Percentiles rank a stretch among this genome's conserved stretches.
Evolutionary conservation across 2,888 invertebrate species (phyloP).

Genomic region (Dicyrtomina minuta): DNA sequence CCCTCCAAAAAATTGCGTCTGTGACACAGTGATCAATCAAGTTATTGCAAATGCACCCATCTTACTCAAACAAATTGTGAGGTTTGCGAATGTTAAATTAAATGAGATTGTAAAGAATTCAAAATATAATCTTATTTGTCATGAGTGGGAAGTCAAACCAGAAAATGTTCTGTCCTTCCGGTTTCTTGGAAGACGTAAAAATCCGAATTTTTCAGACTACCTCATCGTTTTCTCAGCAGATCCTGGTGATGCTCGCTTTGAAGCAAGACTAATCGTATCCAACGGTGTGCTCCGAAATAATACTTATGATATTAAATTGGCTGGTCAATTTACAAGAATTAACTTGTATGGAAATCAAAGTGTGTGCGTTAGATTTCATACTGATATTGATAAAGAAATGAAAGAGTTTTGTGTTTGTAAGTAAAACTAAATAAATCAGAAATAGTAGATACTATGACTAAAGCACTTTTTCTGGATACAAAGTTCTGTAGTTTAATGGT

Average conservation of each 20-base stretch:
- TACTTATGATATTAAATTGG: background rate
- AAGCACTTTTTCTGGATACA: too few relatives aligned
- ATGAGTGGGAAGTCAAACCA: background rate
- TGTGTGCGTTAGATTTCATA: conserved; percentile 12
- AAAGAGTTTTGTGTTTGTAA: conserved; percentile 30
- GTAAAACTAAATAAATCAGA: too few relatives aligned
- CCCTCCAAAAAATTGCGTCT: conserved; percentile 16
- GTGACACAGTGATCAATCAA: conserved; percentile 11
- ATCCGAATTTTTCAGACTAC: conserved; percentile 3
- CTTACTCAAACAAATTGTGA: conserved; percentile 5
- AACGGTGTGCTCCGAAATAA: background rate
- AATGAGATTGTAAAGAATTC: conserved; percentile 13
- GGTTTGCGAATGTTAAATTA: background rate
- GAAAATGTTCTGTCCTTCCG: background rate
- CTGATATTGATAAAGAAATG: conserved; percentile 29
- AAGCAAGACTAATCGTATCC: conserved; percentile 5
- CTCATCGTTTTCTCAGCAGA: conserved; percentile 20
- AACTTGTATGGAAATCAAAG: conserved; percentile 31
- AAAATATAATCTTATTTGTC: conserved; percentile 4
- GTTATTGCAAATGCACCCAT: conserved; percentile 4
- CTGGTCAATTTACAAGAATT: conserved; percentile 13
- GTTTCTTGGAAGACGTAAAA: background rate
- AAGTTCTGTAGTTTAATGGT: too few relatives aligned
- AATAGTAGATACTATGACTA: too few relatives aligned
- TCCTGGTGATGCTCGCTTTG: conserved; percentile 23